Conservation (phyloP, 2,888 invertebrate genomes). For the Polyommatus icarus region DNA sequence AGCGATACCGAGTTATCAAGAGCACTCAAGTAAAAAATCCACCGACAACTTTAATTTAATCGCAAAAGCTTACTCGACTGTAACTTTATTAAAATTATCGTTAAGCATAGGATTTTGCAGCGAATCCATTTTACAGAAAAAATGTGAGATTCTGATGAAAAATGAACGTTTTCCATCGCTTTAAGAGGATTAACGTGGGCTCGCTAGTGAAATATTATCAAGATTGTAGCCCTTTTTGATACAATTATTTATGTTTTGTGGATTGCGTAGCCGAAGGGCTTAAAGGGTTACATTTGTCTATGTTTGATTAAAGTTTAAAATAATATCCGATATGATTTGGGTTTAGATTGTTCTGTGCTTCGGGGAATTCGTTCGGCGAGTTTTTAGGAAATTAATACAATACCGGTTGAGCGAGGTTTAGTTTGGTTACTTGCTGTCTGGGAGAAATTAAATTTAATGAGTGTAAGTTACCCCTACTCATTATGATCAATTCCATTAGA, state of each 20-base stretch:
- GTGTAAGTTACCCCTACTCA: neutral
- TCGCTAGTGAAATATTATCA: slow-evolving; percentile 32
- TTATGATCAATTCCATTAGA: neutral
- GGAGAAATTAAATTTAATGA: neutral
- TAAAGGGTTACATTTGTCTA: neutral
- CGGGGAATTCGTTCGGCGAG: neutral
- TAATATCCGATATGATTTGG: slow-evolving; percentile 12
- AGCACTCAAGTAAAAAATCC: slow-evolving; percentile 41
- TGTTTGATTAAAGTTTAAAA: slow-evolving; percentile 17
- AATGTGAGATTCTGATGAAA: slow-evolving; percentile 37
- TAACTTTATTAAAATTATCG: slow-evolving; percentile 46
- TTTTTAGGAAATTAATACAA: neutral
- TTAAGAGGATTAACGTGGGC: slow-evolving; percentile 41
- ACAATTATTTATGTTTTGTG: slow-evolving; percentile 31
- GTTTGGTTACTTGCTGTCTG: neutral
- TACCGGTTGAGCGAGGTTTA: neutral
- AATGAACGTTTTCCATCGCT: slow-evolving; percentile 42
- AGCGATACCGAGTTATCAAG: slow-evolving; percentile 50
- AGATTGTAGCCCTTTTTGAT: slow-evolving; percentile 32
- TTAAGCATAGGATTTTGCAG: slow-evolving; percentile 39
- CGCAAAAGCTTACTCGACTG: slow-evolving; percentile 42
- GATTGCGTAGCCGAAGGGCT: neutral
- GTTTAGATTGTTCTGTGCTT: slow-evolving; percentile 17
- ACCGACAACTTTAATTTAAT: slow-evolving; percentile 44
- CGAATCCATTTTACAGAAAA: slow-evolving; percentile 34